phyloP scores from a whole-genome alignment of 2,888 invertebrate genomes.

The Carabus problematicus region DNA sequence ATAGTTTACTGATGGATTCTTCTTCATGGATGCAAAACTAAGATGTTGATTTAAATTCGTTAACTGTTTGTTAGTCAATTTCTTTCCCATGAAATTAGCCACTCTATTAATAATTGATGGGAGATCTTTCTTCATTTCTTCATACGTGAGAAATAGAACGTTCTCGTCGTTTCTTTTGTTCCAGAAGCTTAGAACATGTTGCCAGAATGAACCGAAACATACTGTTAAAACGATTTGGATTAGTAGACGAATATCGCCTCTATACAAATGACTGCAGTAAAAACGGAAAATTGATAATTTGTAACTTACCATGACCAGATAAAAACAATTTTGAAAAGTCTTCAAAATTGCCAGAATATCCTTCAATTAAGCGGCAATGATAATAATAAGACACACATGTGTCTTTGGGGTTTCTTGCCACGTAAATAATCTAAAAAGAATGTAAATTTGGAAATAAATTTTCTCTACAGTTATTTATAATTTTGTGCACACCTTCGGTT shows the following conservation, averaged over 20 bases:
- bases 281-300: no score
- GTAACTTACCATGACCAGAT: slow-evolving; percentile 62
- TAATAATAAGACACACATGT: slow-evolving; percentile 74
- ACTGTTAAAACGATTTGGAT: slow-evolving; percentile 45
- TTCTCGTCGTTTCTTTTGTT: slow-evolving; percentile 50
- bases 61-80: slow-evolving; percentile 48
- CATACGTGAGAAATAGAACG: slow-evolving; percentile 53
- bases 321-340: slow-evolving; percentile 69
- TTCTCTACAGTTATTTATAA: slow-evolving; percentile 4
- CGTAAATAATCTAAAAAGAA: slow-evolving; percentile 67
- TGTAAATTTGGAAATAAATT: slow-evolving; percentile 52
- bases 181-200: slow-evolving; percentile 53
- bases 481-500: slow-evolving; percentile 52
- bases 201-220: slow-evolving; percentile 54
- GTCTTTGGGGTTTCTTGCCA: slow-evolving; percentile 76
- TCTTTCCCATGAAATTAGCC: slow-evolving; percentile 50
- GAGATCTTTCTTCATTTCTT: slow-evolving; percentile 52
- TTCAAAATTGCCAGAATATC: slow-evolving; percentile 63
- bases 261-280: no score
- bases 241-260: no score
- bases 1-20: slow-evolving; percentile 65
- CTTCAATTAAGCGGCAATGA: slow-evolving; percentile 67
- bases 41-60: slow-evolving; percentile 49
- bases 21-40: slow-evolving; percentile 61
- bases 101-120: slow-evolving; percentile 49